phyloP scores from a whole-genome alignment of 1,140 invertebrate species.

The Leptinotarsa defecta region DNA sequence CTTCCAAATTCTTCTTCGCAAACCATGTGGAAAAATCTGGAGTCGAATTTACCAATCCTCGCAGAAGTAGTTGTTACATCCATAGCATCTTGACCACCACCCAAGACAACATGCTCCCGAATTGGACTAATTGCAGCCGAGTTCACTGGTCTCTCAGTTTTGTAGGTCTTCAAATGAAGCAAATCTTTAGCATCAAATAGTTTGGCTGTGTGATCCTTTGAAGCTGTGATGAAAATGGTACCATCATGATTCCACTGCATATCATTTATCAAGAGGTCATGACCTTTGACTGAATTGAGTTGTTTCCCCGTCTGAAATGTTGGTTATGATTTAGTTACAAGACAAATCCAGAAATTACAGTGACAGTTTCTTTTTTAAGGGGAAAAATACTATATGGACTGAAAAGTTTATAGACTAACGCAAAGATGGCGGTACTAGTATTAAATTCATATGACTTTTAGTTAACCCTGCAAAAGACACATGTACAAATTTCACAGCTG shows the following conservation, averaged over 20 bases:
- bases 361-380: too few species aligned
- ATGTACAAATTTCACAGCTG: too few species aligned
- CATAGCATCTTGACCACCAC: slow-evolving; percentile 98
- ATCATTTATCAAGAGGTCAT: slow-evolving; percentile 89
- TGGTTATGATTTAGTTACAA: too few species aligned
- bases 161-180: slow-evolving; percentile 89
- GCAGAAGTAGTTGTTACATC: slow-evolving; percentile 97
- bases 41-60: slow-evolving; percentile 96
- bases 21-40: slow-evolving; percentile 97
- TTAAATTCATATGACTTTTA: too few species aligned
- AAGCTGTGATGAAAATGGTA: slow-evolving; percentile 96
- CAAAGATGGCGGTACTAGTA: too few species aligned
- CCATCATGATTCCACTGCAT: slow-evolving; percentile 93
- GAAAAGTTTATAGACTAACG: too few species aligned
- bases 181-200: slow-evolving; percentile 88
- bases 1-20: slow-evolving; percentile 99
- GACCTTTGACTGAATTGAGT: slow-evolving; percentile 76
- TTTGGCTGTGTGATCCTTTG: slow-evolving; percentile 92
- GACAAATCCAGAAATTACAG: too few species aligned
- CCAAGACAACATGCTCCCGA: slow-evolving; percentile 91
- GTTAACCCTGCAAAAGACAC: too few species aligned
- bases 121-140: slow-evolving; percentile 95
- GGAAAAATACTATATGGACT: too few species aligned
- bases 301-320: slow-evolving; percentile 76
- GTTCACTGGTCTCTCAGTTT: slow-evolving; percentile 95